These are phyloP conservation scores for Catharus minimus DNA, from an alignment of 2,113 vertebrate genomes.

Conservation along the genomic window DNA sequence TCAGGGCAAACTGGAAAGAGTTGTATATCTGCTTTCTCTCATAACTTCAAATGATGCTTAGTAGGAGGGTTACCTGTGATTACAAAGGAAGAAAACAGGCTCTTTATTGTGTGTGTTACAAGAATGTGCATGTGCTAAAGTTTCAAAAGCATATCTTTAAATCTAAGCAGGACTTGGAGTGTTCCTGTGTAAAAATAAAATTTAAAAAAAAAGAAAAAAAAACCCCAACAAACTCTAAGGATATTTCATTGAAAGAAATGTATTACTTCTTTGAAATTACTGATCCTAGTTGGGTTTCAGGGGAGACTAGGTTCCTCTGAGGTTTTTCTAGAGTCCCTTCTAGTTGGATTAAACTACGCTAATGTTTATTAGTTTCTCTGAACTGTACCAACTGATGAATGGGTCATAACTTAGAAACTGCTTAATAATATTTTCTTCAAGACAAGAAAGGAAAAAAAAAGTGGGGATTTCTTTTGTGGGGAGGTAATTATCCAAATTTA, in stretches of 20 bases:
- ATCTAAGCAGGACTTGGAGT: not conserved
- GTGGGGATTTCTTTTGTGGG: not conserved
- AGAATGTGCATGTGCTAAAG: not conserved
- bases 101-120: not conserved
- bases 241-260: not conserved
- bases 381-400: not conserved
- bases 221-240: not conserved
- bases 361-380: not conserved
- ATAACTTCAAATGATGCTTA: not conserved
- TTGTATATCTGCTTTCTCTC: not conserved
- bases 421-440: not conserved
- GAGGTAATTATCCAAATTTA: not conserved
- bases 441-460: not conserved
- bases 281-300: not conserved
- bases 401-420: not conserved
- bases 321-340: not conserved
- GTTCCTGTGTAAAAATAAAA: not conserved
- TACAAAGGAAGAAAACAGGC: not conserved
- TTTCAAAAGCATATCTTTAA: not conserved
- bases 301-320: not conserved
- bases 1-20: not conserved
- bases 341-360: not conserved
- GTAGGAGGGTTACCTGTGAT: slow-evolving; percentile 1
- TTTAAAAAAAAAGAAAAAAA: not conserved
- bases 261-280: not conserved